Percentiles rank a stretch among this genome's conserved stretches.
These are phyloP conservation scores for Pilophorus perplexus DNA, from an alignment of 2,888 invertebrate species.

Conservation along the genomic window DNA sequence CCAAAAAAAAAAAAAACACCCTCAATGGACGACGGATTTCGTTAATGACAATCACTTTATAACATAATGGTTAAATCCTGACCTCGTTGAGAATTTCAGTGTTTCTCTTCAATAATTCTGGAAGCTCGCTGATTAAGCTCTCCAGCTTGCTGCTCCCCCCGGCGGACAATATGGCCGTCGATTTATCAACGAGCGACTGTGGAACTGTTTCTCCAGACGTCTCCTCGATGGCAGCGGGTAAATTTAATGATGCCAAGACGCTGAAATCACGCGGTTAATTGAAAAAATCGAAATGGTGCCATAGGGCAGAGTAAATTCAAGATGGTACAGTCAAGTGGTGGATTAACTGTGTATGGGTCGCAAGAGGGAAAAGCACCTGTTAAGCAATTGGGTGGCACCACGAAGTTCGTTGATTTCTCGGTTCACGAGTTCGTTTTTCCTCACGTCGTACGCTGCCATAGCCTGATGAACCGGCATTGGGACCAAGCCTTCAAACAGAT, in stretches of 20 bases:
- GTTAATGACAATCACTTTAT: neutral
- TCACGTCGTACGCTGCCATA: constrained; percentile 76
- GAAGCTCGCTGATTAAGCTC: constrained; percentile 78
- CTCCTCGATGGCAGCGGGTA: constrained; percentile 95
- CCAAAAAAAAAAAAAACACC: neutral
- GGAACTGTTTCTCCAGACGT: constrained; percentile 73
- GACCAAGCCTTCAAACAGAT: constrained; percentile 83
- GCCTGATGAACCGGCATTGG: constrained; percentile 91
- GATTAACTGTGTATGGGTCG: too few species aligned
- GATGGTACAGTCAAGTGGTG: too few species aligned
- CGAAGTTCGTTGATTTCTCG: constrained; percentile 80
- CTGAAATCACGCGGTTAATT: constrained; percentile 3
- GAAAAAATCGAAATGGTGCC: neutral
- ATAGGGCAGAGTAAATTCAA: too few species aligned
- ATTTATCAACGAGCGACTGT: constrained; percentile 83
- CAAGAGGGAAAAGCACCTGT: too few species aligned
- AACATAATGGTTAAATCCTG: neutral
- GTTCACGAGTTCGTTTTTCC: constrained; percentile 82
- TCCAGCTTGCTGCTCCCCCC: constrained; percentile 68
- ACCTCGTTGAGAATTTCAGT: constrained; percentile 92
- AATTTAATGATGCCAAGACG: constrained; percentile 85
- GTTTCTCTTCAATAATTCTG: constrained; percentile 86
- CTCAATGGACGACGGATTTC: neutral
- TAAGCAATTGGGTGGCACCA: constrained; percentile 87
- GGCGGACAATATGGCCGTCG: constrained; percentile 64